Evolutionary conservation across 2,888 invertebrate genomes (phyloP).

Genomic region (Acrobeloides nanus): DNA sequence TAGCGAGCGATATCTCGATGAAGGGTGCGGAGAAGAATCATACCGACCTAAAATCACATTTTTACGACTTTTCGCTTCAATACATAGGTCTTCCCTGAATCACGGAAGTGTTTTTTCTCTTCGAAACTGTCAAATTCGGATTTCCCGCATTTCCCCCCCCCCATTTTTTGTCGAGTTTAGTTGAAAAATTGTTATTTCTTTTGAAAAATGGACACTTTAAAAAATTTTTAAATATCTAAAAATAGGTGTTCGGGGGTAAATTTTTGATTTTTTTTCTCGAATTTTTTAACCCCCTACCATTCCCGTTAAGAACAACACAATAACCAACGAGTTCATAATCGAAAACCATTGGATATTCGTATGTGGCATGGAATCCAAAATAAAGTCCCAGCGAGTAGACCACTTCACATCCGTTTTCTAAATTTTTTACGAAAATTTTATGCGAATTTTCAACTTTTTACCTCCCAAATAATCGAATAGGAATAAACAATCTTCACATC

Average conservation of each 20-base stretch:
- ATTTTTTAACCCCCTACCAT: constrained; percentile 75
- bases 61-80: too few species aligned
- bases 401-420: constrained; percentile 67
- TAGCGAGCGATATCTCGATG: constrained; percentile 98
- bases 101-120: too few species aligned
- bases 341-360: constrained; percentile 61
- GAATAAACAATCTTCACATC: constrained; percentile 69
- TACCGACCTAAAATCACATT: constrained; percentile 69
- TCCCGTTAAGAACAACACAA: constrained; percentile 79
- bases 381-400: constrained; percentile 99
- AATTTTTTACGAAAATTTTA: neutral
- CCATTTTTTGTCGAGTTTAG: too few species aligned
- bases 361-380: constrained; percentile 94
- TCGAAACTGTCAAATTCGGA: too few species aligned
- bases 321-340: constrained; percentile 87
- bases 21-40: constrained; percentile 90
- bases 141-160: neutral
- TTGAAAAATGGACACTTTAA: too few species aligned
- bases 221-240: neutral
- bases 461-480: constrained; percentile 74
- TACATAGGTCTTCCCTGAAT: too few species aligned
- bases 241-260: neutral
- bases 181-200: too few species aligned
- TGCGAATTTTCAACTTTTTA: constrained; percentile 47
- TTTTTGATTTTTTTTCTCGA: too few species aligned